Evolutionary conservation across 2,113 vertebrate genomes (phyloP).

Genomic region (Cebus imitator): DNA sequence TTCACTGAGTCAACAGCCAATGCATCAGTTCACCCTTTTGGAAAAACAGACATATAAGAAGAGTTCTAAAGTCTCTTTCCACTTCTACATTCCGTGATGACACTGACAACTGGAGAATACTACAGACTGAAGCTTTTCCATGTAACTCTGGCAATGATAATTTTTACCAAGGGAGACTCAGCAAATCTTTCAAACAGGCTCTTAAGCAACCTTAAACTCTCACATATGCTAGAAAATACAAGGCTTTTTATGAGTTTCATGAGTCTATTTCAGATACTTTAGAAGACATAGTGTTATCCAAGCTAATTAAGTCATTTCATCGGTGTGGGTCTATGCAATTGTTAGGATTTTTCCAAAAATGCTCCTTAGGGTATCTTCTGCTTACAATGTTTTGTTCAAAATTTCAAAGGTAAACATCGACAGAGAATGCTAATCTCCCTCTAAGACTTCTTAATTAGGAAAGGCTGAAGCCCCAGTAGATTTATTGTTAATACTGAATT

Average conservation of each 20-base stretch:
- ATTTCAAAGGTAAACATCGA: constrained; percentile 81
- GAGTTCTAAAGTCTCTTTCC: not conserved
- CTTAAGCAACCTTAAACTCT: constrained; percentile 54
- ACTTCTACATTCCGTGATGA: not conserved
- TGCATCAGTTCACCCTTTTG: not conserved
- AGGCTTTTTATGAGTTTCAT: constrained; percentile 71
- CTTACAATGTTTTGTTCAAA: constrained; percentile 67
- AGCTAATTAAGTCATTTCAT: constrained; percentile 84
- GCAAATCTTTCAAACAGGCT: constrained; percentile 61
- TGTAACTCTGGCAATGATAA: not conserved
- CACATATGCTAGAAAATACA: constrained; percentile 47
- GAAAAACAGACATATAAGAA: not conserved
- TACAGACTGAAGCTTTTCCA: not conserved
- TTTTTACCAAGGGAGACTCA: constrained; percentile 50
- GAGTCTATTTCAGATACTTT: constrained; percentile 61
- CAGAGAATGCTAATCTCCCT: constrained; percentile 75
- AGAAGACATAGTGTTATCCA: constrained; percentile 65
- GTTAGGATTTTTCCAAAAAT: constrained; percentile 79
- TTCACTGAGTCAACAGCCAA: not conserved
- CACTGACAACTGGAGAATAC: not conserved
- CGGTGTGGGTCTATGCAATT: constrained; percentile 69
- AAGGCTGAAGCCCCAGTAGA: constrained; percentile 62
- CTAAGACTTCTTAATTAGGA: constrained; percentile 59
- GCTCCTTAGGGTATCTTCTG: constrained; percentile 78
- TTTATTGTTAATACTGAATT: constrained; percentile 58